Evolutionary conservation across 2,113 vertebrate genomes (phyloP).

Genomic region (Periophthalmodon schlosseri): DNA sequence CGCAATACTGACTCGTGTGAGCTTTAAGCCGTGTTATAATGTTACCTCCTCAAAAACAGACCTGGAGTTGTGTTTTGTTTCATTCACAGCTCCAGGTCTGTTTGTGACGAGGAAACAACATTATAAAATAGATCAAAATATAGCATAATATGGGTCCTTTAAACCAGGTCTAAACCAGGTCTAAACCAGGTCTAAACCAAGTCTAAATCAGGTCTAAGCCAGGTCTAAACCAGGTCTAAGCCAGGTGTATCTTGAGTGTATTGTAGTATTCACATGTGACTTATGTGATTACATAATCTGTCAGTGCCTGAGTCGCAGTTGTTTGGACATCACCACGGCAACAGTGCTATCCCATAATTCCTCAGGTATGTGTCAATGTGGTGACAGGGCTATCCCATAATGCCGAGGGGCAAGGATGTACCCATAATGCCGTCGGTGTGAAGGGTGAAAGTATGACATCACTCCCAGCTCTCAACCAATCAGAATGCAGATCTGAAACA

Average conservation of each 20-base stretch:
- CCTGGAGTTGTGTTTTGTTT: no score
- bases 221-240: background rate
- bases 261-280: background rate
- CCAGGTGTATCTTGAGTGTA: no score
- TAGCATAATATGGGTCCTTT: no score
- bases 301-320: background rate
- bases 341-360: background rate
- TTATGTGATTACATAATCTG: background rate
- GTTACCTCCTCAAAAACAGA: no score
- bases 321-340: background rate
- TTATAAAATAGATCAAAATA: no score
- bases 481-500: background rate
- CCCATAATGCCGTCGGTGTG: background rate
- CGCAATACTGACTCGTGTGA: no score
- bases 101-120: no score
- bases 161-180: background rate
- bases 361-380: background rate
- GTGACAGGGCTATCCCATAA: slow-evolving; percentile 2
- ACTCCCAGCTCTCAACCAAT: background rate
- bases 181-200: background rate
- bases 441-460: background rate
- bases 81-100: no score
- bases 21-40: no score
- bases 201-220: background rate
- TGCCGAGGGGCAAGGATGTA: background rate